These are phyloP conservation scores for Quiscalus mexicanus DNA, from an alignment of 2,113 vertebrate species.

Conservation along the genomic window DNA sequence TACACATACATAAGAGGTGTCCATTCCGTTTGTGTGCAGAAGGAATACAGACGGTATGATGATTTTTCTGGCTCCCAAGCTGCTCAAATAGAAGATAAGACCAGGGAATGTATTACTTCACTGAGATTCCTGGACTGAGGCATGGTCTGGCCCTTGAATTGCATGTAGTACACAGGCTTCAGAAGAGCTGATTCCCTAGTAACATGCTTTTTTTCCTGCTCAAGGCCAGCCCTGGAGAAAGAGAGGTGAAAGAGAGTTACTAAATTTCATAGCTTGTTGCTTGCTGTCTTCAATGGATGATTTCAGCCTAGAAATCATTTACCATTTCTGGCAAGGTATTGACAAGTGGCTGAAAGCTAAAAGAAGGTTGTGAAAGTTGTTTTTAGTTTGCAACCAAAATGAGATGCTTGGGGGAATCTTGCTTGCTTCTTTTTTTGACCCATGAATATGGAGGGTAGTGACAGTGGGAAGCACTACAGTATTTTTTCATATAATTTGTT, in stretches of 20 bases:
- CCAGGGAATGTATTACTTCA: background rate
- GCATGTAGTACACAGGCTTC: background rate
- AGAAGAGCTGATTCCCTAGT: background rate
- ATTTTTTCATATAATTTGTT: background rate
- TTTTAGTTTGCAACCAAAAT: background rate
- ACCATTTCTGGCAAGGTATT: conserved; percentile 2
- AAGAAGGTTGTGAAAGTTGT: background rate
- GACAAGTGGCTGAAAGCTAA: background rate
- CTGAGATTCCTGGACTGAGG: background rate
- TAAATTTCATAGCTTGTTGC: background rate
- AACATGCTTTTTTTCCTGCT: background rate
- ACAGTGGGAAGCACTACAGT: background rate
- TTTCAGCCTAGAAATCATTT: background rate
- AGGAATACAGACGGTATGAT: background rate
- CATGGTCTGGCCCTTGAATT: background rate
- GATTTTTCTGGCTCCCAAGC: background rate
- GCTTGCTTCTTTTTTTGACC: background rate
- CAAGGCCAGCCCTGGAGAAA: background rate
- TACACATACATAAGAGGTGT: background rate
- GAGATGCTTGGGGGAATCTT: background rate
- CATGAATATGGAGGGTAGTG: background rate
- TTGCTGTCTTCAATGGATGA: background rate
- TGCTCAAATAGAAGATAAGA: background rate
- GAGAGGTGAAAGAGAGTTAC: background rate
- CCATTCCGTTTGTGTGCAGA: background rate